Evolutionary conservation across 2,888 invertebrate genomes (phyloP).

Genomic region (Chydorus sphaericus): DNA sequence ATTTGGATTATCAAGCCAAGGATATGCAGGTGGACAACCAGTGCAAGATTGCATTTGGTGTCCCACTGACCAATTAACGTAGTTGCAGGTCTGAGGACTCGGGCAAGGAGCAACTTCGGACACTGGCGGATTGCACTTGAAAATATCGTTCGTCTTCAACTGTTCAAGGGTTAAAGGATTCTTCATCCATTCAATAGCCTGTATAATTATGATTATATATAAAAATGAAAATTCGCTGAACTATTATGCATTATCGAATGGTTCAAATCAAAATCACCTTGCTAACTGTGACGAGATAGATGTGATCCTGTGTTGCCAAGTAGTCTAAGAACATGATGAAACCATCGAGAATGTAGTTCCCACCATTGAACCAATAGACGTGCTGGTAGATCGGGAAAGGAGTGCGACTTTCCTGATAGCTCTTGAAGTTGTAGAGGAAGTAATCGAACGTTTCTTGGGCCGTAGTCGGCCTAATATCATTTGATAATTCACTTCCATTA

Average conservation of each 20-base stretch:
- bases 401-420: slow-evolving; percentile 47
- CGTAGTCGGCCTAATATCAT: slow-evolving; percentile 28
- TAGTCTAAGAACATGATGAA: slow-evolving; percentile 40
- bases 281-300: slow-evolving; percentile 38
- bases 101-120: neutral
- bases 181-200: slow-evolving; percentile 39
- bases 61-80: slow-evolving; percentile 3
- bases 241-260: neutral
- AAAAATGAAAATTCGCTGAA: neutral
- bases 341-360: slow-evolving; percentile 31
- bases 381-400: slow-evolving; percentile 53
- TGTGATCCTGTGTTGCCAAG: slow-evolving; percentile 37
- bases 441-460: slow-evolving; percentile 39
- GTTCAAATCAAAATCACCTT: slow-evolving; percentile 24
- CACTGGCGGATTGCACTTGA: slow-evolving; percentile 20
- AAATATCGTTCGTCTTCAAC: slow-evolving; percentile 23
- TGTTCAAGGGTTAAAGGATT: slow-evolving; percentile 35
- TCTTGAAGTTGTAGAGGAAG: slow-evolving; percentile 45
- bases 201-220: neutral
- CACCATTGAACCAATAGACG: slow-evolving; percentile 41
- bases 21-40: slow-evolving; percentile 37
- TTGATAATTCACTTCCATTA: neutral
- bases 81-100: neutral
- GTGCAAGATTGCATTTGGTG: slow-evolving; percentile 35
- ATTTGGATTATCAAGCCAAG: no score